Evolutionary conservation across 2,888 invertebrate species (phyloP), one percentile per base, ranked within the genome.

Genomic region (Steinernema carpocapsae): DNA sequence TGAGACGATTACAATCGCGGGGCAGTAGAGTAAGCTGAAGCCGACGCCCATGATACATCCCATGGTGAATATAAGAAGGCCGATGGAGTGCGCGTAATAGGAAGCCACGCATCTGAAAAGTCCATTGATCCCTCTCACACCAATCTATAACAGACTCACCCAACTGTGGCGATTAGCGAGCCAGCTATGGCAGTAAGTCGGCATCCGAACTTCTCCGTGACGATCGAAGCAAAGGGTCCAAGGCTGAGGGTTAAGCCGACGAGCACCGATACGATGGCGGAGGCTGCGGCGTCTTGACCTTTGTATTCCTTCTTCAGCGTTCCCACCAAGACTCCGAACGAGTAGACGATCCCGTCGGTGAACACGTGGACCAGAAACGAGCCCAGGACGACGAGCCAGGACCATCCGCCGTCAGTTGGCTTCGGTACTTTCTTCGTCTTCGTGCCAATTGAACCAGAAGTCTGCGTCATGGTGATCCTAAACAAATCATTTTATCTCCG

Each of bases 271-370:
- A 93, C 92, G 84, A 97, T 93, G 94, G 94, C 94, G 24, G 96
- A 93, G 12, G 95, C 94, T 81, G 92, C 92, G 77, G 93, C 93
- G 88, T 93, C 92, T 77, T 94, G 93, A 87, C 93, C 93, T 6
- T 92, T 89, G 89, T 95, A 97, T 89, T 94, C 93, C 80, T 91
- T 90, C 82, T 94, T 90, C 88, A 97, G 93, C 88, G 94, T 93
- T 80, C 92, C 91, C 89, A 94, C 93, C 89, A 97, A 94, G 77
- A 97, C 92, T 74, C 97, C 97, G 88, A 97, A 97, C n/a, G 96
- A 94, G 90, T 97, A 97, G 72, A 96, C 97, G 88, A 97, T 93
- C 76, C 97, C 97, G 89, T 97, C 97, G 82, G 95, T 96, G 92
- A 92, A 83, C 70, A 90, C 89, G 90, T 97, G 97, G 85, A 97